Base-by-base conservation (phyloP, 2,113 vertebrate genomes). In the Bucco capensis region DNA sequence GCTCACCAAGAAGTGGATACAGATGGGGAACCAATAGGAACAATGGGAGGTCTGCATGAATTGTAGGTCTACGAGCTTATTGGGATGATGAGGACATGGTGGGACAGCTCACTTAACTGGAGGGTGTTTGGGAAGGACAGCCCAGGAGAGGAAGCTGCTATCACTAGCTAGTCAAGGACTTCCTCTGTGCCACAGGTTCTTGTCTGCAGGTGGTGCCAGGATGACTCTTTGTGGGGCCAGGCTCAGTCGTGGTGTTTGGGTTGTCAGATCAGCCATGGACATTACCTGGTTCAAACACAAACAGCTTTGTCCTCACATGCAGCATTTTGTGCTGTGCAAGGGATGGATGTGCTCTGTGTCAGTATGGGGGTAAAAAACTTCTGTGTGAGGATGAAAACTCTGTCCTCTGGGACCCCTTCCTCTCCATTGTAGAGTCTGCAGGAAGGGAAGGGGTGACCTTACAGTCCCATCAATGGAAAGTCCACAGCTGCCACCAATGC, bases 271-370 rank as follows among this genome's bases (percentile, higher is more conserved):
- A 24, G 0, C 10, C 11, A 14, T 19, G 49, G 83, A 42, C 19
- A 28, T 38, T 24, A 42, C 17, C 10, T 27, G 27, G 30, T 58
- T 82, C 57, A 31, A 93, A 88, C 80, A 77, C 13, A 4, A 40
- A 62, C 17, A 14, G 33, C 54, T 86, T 62, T 47, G 37, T 23
- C 22, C 27, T 15, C 5, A 28, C 22, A 23, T 4, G 24, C 1
- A 1, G 28, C 42, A 50, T 62, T 83, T 38, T 3, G 1, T 56
- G 40, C 0, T 1, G 53, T 31, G 19, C 31, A 10, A 1, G 4
- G 42, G 61, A 46, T 9, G 38, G 57, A 71, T 31, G 50, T 44
- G 31, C 17, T 54, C 12, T 38, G 19, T 23, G n/a, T 56, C 54
- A 67, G 42, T 14, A 19, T 37, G 8, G 4, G 22, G 23, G 9